Base-by-base conservation (phyloP, 2,113 vertebrate species). In the Vicugna pacos region DNA sequence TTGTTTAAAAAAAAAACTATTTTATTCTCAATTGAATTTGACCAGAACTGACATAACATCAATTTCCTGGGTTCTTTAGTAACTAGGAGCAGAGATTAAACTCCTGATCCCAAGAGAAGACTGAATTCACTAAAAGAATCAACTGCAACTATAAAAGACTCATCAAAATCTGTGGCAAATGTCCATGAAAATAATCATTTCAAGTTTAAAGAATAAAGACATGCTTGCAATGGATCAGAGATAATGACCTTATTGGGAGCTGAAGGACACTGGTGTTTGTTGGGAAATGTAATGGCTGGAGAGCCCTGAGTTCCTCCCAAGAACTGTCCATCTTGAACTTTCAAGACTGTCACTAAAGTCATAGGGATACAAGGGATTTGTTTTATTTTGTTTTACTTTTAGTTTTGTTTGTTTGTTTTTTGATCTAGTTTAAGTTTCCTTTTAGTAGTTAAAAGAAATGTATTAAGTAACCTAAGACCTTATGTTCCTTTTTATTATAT, bases 191-290 rank as follows among this genome's bases (percentile, higher is more conserved):
- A 96, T 93, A 32, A 52, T 67, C 17, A 1, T 87, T 96, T 79
- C 35, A 98, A 93, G 19, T 81, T 69, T 48, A 80, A 89, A 89
- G 35, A 16, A 67, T 72, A 85, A 32, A 56, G 22, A 89, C 91
- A 70, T 42, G 10, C 1, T 82, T 89, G 1, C 3, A 87, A 88
- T 35, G 96, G 32, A 88, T 97, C 3, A 60, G 35, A 58, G 17
- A 65, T 91, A 90, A 95, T 20, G 24, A 85, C 72, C 20, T 97
- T 73, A 64, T 73, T 15, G 42, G 50, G 89, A 87, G 2, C 2
- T 89, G 83, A 92, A 93, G 46, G 16, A 89, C 48, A 93, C 76
- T 89, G 58, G 46, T 4, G 8, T 92, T 70, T 89, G 14, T 26
- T 94, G 42, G 95, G 30, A 98, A 96, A 92, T 48, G 0, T 62